Evolutionary conservation across 2,888 invertebrate species (phyloP), one percentile per base, ranked within the genome.

Genomic region (Thecocarcelia acutangulata): DNA sequence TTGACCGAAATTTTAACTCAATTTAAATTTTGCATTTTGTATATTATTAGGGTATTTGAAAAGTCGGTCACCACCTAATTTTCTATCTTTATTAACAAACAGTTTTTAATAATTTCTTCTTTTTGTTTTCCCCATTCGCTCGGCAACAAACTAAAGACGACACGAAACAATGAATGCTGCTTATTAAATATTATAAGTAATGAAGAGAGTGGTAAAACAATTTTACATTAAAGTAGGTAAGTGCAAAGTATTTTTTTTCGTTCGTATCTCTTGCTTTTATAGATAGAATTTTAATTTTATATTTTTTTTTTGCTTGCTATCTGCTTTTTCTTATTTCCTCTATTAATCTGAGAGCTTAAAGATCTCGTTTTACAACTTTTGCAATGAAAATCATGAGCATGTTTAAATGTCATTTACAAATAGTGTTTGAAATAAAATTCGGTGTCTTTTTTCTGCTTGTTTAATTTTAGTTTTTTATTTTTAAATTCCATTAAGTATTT

Each of bases 381-480:
- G 61, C 48, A 66, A 56, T 64, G 40, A 74, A 56, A 58, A 56
- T 56, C 58, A 72, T 64, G 64, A 72, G 78, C 78, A 72, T 78
- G 78, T 78, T 74, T 63, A 80, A 80, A 80, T 74, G 68, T 74
- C 68, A 69, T 74, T 74, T 59, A 66, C 40, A 68, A 73, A 73
- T 68, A 33, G 68, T 61, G 46, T 61, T 74, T 74, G 21, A 46
- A 21, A 66, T 66, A 28, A 78, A 59, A 52, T 52, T 61, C 48
- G 52, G 28, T 15, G n/a, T 44, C n/a, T 28, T 72, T 61, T 52
- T 21, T 46, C 15, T 19, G 44, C 46, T 44, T 44, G 24, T 11
- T 69, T n/a, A n/a, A n/a, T n/a, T n/a, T n/a, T 69, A 28, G 9
- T 8, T 28, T 17, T 37, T 40, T 42, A n/a, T 63, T 44, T 46